A percentile compares a stretch with the other conserved stretches of the same genome.
Evolutionary conservation across 2,888 invertebrate genomes (phyloP).

Genomic region (Automeris io): DNA sequence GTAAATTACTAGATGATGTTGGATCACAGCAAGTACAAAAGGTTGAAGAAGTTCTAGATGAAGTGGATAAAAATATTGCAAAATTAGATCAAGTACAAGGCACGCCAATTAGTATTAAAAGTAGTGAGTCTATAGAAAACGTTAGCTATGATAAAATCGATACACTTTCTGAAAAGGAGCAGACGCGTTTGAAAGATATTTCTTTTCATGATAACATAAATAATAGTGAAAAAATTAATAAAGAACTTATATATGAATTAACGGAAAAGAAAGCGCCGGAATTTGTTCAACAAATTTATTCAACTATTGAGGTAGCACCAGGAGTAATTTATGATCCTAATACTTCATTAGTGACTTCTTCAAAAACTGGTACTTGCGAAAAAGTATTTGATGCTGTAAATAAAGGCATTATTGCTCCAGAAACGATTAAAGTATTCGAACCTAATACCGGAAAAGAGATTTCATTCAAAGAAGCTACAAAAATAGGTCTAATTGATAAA

Average conservation of each 20-base stretch:
- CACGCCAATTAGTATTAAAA: conserved; percentile 1
- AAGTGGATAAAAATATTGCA: conserved; percentile 19
- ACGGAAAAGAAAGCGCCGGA: conserved; percentile 10
- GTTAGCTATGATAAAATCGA: background rate
- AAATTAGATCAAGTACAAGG: conserved; percentile 10
- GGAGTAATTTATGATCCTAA: conserved; percentile 86
- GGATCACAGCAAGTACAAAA: conserved; percentile 31
- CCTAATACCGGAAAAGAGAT: conserved; percentile 82
- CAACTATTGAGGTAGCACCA: conserved; percentile 82
- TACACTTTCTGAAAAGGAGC: background rate
- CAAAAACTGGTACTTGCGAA: conserved; percentile 79
- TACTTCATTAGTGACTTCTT: conserved; percentile 81
- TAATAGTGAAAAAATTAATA: background rate
- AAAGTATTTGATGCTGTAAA: conserved; percentile 84
- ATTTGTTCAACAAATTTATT: conserved; percentile 9
- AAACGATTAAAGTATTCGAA: conserved; percentile 81
- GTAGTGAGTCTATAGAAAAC: conserved; percentile 4
- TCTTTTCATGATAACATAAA: background rate
- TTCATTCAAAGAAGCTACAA: conserved; percentile 85
- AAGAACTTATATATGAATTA: conserved; percentile 1
- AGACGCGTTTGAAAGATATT: background rate
- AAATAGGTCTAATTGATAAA: conserved; percentile 84
- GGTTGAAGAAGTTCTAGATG: conserved; percentile 33
- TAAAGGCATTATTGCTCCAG: conserved; percentile 82
- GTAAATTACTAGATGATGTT: conserved; percentile 20